These are phyloP conservation scores for Drosophila siamana DNA, from an alignment of 2,888 invertebrate species.

Conservation along the genomic window DNA sequence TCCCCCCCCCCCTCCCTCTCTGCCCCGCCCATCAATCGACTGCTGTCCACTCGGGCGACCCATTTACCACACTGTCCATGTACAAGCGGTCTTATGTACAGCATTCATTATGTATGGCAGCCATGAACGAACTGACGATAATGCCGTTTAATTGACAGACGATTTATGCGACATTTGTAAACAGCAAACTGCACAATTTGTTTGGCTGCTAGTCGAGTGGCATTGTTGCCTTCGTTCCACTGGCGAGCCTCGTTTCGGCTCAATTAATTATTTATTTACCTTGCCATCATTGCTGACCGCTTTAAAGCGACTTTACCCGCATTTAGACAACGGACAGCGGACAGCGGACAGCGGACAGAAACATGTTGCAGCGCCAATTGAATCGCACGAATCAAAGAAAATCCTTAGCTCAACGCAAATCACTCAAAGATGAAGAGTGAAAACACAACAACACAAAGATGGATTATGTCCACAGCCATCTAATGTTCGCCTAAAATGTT, in stretches of 20 bases:
- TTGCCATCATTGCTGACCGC: conserved; percentile 5
- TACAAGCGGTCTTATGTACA: conserved; percentile 37
- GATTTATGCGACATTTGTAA: conserved; percentile 71
- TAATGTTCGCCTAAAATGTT: not conserved
- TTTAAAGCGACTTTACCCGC: conserved; percentile 17
- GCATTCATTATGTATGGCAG: conserved; percentile 57
- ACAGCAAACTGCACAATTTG: conserved; percentile 28
- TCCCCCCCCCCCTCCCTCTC: no score
- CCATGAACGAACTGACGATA: conserved; percentile 58
- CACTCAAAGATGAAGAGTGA: conserved; percentile 1
- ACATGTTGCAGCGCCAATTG: not conserved
- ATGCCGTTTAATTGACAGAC: conserved; percentile 75
- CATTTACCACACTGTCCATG: conserved; percentile 6
- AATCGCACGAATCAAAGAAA: conserved; percentile 2
- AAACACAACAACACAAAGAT: not conserved
- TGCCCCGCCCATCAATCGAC: not conserved
- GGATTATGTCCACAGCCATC: not conserved
- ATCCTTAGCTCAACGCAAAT: conserved; percentile 5
- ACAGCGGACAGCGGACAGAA: not conserved
- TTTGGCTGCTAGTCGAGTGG: conserved; percentile 37
- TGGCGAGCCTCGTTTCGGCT: conserved; percentile 31
- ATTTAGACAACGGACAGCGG: not conserved
- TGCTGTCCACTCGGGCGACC: no score
- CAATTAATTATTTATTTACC: conserved; percentile 52
- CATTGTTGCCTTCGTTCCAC: conserved; percentile 22